Percentiles rank a stretch among this genome's conserved stretches.
Evolutionary conservation across 2,888 invertebrate genomes (phyloP).

Genomic region (Cerceris rybyensis): DNA sequence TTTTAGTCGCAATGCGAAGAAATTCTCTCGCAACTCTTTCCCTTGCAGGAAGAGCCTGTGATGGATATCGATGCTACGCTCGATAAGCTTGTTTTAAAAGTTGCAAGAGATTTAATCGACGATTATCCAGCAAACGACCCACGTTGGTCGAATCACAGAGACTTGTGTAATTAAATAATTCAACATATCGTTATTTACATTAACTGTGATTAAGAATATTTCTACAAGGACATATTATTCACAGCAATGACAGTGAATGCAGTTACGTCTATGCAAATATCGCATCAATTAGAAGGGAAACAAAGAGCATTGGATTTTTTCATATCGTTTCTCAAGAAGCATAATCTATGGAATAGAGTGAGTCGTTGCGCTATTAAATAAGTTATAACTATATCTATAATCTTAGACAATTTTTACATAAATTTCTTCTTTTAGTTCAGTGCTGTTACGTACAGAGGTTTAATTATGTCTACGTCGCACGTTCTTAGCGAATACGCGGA

Average conservation of each 20-base stretch:
- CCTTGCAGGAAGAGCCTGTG: slow-evolving; percentile 79
- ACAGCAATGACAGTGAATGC: slow-evolving; percentile 77
- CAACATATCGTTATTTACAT: background rate
- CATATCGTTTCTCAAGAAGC: slow-evolving; percentile 88
- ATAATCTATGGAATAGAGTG: slow-evolving; percentile 87
- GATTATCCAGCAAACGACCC: slow-evolving; percentile 96
- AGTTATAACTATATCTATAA: background rate
- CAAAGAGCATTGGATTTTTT: slow-evolving; percentile 90
- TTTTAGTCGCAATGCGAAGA: slow-evolving; percentile 81
- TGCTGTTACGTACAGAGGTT: slow-evolving; percentile 82
- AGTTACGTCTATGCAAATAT: slow-evolving; percentile 89
- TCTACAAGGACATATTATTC: slow-evolving; percentile 20
- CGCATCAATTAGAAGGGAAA: slow-evolving; percentile 94
- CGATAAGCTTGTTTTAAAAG: slow-evolving; percentile 85
- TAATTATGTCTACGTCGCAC: slow-evolving; percentile 83
- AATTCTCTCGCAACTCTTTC: slow-evolving; percentile 82
- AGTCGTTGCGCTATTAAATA: slow-evolving; percentile 53
- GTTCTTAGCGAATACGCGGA: slow-evolving; percentile 89
- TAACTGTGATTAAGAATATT: background rate
- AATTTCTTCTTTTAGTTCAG: slow-evolving; percentile 78
- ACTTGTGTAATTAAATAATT: slow-evolving; percentile 71
- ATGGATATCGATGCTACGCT: slow-evolving; percentile 83
- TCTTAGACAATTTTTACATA: slow-evolving; percentile 1
- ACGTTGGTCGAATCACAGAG: slow-evolving; percentile 85
- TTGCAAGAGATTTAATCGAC: slow-evolving; percentile 91